Evolutionary conservation across 1,140 invertebrate species (phyloP).

Genomic region (Drosophila pruinosa): DNA sequence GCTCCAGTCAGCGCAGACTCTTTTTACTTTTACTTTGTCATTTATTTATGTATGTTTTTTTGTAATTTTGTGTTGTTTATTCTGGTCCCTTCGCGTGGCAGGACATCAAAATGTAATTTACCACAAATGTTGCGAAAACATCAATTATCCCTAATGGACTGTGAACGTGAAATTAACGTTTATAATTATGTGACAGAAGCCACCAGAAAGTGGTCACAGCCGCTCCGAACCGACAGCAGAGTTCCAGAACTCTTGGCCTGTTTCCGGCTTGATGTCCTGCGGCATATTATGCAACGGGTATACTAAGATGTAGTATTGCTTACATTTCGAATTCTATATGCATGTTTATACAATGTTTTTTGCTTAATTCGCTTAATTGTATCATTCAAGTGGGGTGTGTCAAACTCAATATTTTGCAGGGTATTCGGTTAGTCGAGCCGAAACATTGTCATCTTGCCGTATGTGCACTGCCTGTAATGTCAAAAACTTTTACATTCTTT

Average conservation of each 20-base stretch:
- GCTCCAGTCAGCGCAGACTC: constrained; percentile 4
- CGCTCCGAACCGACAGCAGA: background rate
- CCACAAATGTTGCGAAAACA: constrained; percentile 79
- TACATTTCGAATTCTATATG: background rate
- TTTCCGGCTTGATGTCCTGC: constrained; percentile 17
- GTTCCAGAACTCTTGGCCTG: constrained; percentile 3
- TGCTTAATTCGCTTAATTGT: no score
- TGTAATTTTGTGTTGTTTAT: constrained; percentile 38
- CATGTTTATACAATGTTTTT: background rate
- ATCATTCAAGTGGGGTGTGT: background rate
- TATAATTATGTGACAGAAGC: constrained; percentile 77
- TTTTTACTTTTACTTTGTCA: constrained; percentile 11
- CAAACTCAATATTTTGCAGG: background rate
- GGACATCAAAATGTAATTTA: constrained; percentile 80
- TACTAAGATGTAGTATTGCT: background rate
- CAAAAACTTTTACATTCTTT: constrained; percentile 15
- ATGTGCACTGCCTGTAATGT: background rate
- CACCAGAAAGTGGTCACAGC: constrained; percentile 46
- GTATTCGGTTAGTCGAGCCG: background rate
- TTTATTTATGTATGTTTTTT: constrained; percentile 3
- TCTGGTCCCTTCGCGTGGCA: constrained; percentile 16
- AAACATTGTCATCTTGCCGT: background rate
- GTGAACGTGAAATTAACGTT: constrained; percentile 80
- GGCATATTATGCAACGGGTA: background rate
- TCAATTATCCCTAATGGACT: constrained; percentile 81